Evolutionary conservation across 2,888 invertebrate genomes (phyloP).

Genomic region (Epirrhoe alternata): DNA sequence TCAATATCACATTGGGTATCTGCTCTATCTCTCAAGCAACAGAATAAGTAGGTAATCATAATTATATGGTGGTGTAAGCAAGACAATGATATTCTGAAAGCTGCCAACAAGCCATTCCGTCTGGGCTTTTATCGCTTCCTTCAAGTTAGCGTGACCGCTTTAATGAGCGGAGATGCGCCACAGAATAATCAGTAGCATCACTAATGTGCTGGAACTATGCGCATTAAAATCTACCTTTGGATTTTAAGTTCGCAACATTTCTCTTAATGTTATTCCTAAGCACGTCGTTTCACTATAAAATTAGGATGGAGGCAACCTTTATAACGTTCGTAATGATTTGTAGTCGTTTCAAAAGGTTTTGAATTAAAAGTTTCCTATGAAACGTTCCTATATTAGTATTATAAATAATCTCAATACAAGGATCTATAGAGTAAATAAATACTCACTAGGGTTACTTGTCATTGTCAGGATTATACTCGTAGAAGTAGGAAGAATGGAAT

Average conservation of each 20-base stretch:
- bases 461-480: too few relatives aligned
- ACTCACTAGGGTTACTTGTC: too few relatives aligned
- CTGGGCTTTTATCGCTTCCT: slow-evolving; percentile 55
- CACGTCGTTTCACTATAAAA: neutral
- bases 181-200: slow-evolving; percentile 26
- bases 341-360: neutral
- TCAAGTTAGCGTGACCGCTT: slow-evolving; percentile 51
- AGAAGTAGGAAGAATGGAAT: too few relatives aligned
- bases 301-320: neutral
- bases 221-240: slow-evolving; percentile 56
- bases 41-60: slow-evolving; percentile 20
- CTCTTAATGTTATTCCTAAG: neutral
- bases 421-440: too few relatives aligned
- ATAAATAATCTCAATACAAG: too few relatives aligned
- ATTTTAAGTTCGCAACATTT: slow-evolving; percentile 30
- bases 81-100: slow-evolving; percentile 35
- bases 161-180: slow-evolving; percentile 47
- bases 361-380: too few relatives aligned
- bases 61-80: slow-evolving; percentile 24
- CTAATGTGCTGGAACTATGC: slow-evolving; percentile 55
- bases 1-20: neutral
- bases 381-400: too few relatives aligned
- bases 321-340: neutral
- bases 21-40: slow-evolving; percentile 2
- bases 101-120: slow-evolving; percentile 44